Percentiles rank a stretch among this genome's conserved stretches.
phyloP scores from a whole-genome alignment of 2,113 vertebrate species.

The Charadrius vociferus region DNA sequence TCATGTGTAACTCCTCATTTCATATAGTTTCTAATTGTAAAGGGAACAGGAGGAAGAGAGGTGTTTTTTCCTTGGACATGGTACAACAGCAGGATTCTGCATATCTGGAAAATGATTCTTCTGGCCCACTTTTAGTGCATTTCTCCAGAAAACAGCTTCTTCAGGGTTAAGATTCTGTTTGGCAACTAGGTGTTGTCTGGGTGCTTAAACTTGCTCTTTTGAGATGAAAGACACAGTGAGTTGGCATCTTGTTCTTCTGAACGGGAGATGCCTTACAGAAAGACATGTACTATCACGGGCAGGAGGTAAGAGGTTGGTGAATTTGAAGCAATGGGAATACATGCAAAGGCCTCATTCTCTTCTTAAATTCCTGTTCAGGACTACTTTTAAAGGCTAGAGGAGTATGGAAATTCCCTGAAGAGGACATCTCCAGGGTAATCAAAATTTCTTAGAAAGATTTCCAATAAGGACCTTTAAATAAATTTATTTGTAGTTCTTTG shows the following conservation, averaged over 20 bases:
- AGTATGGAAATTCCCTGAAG: neutral
- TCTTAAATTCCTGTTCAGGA: neutral
- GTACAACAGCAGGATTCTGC: neutral
- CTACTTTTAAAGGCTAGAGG: neutral
- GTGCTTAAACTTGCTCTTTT: neutral
- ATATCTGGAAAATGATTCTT: neutral
- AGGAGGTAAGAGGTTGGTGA: neutral
- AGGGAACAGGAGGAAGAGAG: neutral
- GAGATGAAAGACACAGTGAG: neutral
- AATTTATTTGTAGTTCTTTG: neutral
- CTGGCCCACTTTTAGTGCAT: neutral
- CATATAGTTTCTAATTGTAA: conserved; percentile 16
- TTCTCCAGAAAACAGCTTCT: neutral
- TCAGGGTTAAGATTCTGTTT: neutral
- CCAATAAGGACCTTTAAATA: neutral
- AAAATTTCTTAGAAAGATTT: neutral
- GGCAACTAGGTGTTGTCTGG: neutral
- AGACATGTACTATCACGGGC: neutral
- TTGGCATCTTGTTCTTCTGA: neutral
- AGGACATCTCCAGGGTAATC: neutral
- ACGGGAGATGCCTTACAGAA: neutral
- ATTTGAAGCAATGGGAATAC: neutral
- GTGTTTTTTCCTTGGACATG: neutral
- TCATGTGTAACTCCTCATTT: conserved; percentile 25
- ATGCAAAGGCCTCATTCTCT: neutral